Conservation (phyloP, 2,888 invertebrate genomes). For the Corythucha ciliata region DNA sequence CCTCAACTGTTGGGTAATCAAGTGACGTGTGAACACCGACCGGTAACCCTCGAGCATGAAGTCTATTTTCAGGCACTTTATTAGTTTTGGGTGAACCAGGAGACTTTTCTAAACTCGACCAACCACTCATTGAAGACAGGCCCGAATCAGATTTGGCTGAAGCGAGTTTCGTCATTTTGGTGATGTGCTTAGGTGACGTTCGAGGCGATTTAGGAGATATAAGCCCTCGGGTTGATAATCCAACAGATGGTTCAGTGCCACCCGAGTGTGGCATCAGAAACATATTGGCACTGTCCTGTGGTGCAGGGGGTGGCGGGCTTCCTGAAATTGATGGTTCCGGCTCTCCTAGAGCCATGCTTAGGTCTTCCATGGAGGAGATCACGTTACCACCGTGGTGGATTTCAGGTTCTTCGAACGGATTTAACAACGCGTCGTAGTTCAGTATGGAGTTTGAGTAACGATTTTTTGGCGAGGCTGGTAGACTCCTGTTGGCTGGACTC, state of each 20-base stretch:
- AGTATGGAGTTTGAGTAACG: constrained; percentile 14
- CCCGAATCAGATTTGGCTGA: constrained; percentile 78
- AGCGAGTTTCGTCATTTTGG: constrained; percentile 53
- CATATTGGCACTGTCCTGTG: constrained; percentile 46
- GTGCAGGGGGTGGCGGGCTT: constrained; percentile 70
- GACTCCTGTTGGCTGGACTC: constrained; percentile 14
- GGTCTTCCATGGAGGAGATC: constrained; percentile 37
- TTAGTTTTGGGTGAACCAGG: constrained; percentile 62
- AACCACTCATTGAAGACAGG: constrained; percentile 76
- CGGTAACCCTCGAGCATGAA: constrained; percentile 23
- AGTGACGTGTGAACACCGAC: constrained; percentile 23
- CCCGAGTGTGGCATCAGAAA: constrained; percentile 28
- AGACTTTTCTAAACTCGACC: constrained; percentile 76
- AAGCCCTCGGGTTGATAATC: constrained; percentile 53
- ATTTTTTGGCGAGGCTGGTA: constrained; percentile 25
- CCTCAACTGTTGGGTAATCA: constrained; percentile 16
- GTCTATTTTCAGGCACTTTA: constrained; percentile 33
- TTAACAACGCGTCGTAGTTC: constrained; percentile 14
- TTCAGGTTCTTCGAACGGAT: constrained; percentile 10
- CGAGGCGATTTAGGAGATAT: constrained; percentile 63
- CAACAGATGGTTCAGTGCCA: constrained; percentile 32
- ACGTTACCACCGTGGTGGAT: constrained; percentile 42
- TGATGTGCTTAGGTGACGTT: constrained; percentile 59
- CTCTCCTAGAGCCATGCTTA: constrained; percentile 21
- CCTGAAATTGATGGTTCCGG: constrained; percentile 48